phyloP scores from a whole-genome alignment of 2,113 vertebrate genomes.

The Drymodes brunneopygia region DNA sequence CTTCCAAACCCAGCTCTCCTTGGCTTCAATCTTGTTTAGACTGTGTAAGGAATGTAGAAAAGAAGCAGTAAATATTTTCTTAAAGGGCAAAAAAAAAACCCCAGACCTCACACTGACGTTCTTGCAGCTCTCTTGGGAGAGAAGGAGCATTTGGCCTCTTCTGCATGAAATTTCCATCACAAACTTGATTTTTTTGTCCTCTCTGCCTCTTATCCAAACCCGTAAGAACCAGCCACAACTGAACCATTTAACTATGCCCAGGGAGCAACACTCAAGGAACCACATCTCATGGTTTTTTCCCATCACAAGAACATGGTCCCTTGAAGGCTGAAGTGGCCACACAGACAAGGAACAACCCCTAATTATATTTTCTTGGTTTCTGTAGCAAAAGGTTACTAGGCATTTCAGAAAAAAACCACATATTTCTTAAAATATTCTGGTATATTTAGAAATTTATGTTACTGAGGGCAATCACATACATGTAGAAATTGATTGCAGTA shows the following conservation, averaged over 20 bases:
- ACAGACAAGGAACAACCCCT: neutral
- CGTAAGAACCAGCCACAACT: neutral
- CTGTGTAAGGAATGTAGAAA: conserved; percentile 27
- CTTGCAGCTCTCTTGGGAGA: neutral
- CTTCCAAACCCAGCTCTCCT: neutral
- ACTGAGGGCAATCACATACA: neutral
- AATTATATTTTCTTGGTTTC: neutral
- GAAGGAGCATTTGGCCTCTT: neutral
- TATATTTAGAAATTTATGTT: neutral
- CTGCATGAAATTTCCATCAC: conserved; percentile 12
- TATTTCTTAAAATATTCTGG: neutral
- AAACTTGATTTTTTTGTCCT: neutral
- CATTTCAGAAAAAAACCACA: neutral
- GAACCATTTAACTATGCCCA: neutral
- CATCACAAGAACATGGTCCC: neutral
- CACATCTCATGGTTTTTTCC: neutral
- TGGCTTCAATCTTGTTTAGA: conserved; percentile 39
- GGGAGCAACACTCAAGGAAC: neutral
- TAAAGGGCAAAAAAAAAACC: neutral
- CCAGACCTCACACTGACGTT: neutral
- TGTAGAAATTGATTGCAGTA: neutral
- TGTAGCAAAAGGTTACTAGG: neutral
- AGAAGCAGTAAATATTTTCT: conserved; percentile 44
- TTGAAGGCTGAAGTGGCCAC: neutral
- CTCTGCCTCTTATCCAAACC: neutral